Evolutionary conservation across 2,113 vertebrate genomes (phyloP), one percentile per base, ranked within the genome.

Genomic region (Otis tarda): DNA sequence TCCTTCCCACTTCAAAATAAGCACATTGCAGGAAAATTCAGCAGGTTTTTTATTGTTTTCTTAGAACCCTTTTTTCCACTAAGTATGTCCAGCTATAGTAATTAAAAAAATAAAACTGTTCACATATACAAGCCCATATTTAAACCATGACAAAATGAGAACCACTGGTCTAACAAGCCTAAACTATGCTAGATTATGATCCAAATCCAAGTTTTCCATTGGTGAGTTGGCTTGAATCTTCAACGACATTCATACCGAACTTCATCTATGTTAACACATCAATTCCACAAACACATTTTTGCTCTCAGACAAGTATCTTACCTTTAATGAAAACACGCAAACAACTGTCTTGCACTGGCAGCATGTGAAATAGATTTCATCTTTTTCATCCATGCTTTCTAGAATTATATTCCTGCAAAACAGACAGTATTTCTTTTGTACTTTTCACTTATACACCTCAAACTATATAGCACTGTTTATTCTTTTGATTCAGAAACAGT

Each of bases 1-100:
- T 97, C 95, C 95, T 97, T 92, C 92, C 95, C 92, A 87, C 93
- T 96, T 95, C 94, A 96, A 91, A 95, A 95, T 90, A 90, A 95
- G 88, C 93, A 84, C 56, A 60, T 45, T 89, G 90, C 31, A 86
- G 87, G 90, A 89, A 94, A 96, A 96, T 80, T 88, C 79, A 86
- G 75, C 76, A 96, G 73, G 76, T 74, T 93, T 83, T 95, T 95
- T 90, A 92, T 93, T 93, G 95, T 83, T 74, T 49, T 43, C 91
- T 93, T 25, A 91, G 93, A 96, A 92, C 43, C 41, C 6, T 22
- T 11, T 59, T 81, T 69, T 55, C 52, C 55, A 70, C 43, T 80
- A 86, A 95, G 56, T 60, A 87, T 3, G 17, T 71, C 90, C 93
- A 94, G 83, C 74, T 64, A 81, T 0, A 53, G 39, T 31, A 91